Evolutionary conservation across 2,113 vertebrate genomes (phyloP).

Genomic region (Ursus arctos): DNA sequence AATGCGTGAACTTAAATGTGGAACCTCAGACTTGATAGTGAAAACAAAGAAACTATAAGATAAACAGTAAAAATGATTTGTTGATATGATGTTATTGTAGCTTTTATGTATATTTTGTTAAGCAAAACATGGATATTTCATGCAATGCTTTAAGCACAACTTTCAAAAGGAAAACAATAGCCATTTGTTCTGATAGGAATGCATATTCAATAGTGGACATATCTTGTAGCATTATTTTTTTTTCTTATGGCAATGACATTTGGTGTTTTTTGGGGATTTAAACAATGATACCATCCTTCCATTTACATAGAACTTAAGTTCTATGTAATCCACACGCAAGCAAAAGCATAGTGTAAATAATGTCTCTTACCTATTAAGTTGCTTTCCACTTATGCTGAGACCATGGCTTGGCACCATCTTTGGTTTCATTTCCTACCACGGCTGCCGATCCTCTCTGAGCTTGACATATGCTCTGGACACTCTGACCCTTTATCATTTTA

Average conservation of each 20-base stretch:
- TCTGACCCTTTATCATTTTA: not conserved
- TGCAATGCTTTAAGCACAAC: not conserved
- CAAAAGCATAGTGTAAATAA: not conserved
- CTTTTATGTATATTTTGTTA: not conserved
- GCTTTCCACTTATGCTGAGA: not conserved
- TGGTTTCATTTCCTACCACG: not conserved
- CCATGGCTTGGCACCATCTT: not conserved
- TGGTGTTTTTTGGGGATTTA: not conserved
- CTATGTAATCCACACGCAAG: not conserved
- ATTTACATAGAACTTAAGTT: not conserved
- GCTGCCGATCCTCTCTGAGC: not conserved
- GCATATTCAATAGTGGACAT: not conserved
- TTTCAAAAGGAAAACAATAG: not conserved
- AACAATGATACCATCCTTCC: not conserved
- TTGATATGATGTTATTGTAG: not conserved
- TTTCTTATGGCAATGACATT: not conserved
- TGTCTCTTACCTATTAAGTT: not conserved
- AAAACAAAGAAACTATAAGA: not conserved
- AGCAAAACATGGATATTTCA: not conserved
- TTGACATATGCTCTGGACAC: not conserved
- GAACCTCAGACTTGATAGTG: not conserved
- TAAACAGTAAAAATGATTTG: conserved; percentile 46
- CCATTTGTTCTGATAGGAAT: not conserved
- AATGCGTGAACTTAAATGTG: not conserved
- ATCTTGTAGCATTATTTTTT: not conserved